These are phyloP conservation scores for Paralichthys olivaceus DNA, from an alignment of 2,113 vertebrate species.

Conservation along the genomic window DNA sequence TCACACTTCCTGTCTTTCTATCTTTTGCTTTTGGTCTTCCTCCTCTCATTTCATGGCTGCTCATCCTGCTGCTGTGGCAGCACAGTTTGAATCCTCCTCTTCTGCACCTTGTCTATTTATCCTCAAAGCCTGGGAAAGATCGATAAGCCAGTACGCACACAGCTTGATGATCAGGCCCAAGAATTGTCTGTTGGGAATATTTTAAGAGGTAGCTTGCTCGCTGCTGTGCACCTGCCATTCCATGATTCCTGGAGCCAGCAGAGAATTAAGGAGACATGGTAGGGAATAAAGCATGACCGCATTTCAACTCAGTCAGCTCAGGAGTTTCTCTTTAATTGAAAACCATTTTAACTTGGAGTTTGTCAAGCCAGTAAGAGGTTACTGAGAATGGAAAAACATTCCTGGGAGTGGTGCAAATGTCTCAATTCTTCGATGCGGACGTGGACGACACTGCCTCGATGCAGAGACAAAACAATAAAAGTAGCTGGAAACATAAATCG, in stretches of 20 bases:
- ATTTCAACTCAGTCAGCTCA: slow-evolving; percentile 43
- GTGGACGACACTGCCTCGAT: too few relatives aligned
- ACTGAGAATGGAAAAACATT: slow-evolving; percentile 37
- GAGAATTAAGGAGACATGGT: slow-evolving; percentile 45
- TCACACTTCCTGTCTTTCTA: slow-evolving; percentile 8
- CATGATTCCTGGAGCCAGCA: slow-evolving; percentile 44
- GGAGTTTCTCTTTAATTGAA: slow-evolving; percentile 51
- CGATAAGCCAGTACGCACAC: slow-evolving; percentile 64
- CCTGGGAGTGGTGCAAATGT: neutral
- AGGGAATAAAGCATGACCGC: slow-evolving; percentile 23
- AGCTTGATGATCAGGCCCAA: slow-evolving; percentile 53
- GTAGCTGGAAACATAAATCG: too few relatives aligned
- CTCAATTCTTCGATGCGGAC: too few relatives aligned
- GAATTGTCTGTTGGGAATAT: slow-evolving; percentile 58
- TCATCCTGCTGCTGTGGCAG: slow-evolving; percentile 43
- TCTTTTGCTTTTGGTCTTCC: slow-evolving; percentile 21
- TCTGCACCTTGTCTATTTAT: slow-evolving; percentile 42
- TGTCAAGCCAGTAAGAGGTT: slow-evolving; percentile 19
- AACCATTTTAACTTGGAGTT: slow-evolving; percentile 35
- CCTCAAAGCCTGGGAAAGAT: slow-evolving; percentile 75
- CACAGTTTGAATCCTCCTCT: slow-evolving; percentile 60
- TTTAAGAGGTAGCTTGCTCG: slow-evolving; percentile 53
- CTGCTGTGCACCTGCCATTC: slow-evolving; percentile 56
- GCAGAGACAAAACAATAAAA: too few relatives aligned
- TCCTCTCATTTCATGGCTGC: slow-evolving; percentile 31